Evolutionary conservation across 2,797 vertebrate genomes (phyloP).

Genomic region (Catostomus latipinnis): DNA sequence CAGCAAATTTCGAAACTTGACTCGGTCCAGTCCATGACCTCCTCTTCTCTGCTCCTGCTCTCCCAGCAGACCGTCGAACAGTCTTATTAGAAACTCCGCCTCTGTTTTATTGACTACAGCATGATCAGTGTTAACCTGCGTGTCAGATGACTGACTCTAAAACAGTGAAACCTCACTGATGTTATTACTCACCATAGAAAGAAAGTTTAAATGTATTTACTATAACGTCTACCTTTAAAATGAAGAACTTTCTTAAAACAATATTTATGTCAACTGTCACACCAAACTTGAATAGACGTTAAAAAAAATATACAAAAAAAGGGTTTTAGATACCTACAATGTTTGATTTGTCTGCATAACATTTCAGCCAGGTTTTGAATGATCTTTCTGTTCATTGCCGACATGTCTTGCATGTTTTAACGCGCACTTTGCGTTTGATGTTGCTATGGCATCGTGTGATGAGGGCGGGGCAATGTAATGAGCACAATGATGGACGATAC

Average conservation of each 20-base stretch:
- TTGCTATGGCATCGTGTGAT: constrained; percentile 66
- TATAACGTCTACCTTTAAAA: neutral
- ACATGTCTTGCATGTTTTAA: constrained; percentile 60
- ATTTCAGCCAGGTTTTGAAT: constrained; percentile 78
- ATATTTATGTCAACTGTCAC: neutral
- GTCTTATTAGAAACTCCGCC: constrained; percentile 80
- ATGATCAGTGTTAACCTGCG: neutral
- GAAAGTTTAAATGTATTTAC: neutral
- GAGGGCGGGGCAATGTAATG: constrained; percentile 6
- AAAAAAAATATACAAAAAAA: neutral
- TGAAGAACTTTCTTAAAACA: neutral
- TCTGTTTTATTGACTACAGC: constrained; percentile 83
- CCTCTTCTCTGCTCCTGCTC: constrained; percentile 64
- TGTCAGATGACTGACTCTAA: neutral
- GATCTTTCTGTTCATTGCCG: constrained; percentile 79
- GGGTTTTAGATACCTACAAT: constrained; percentile 83
- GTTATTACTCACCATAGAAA: too few relatives aligned
- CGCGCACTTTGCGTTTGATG: constrained; percentile 52
- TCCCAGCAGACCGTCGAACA: constrained; percentile 79
- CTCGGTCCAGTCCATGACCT: constrained; percentile 80
- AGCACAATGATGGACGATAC: neutral
- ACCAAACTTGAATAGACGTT: neutral
- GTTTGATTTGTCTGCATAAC: constrained; percentile 78
- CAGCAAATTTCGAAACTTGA: constrained; percentile 82
- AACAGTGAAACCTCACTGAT: neutral